phyloP scores from a whole-genome alignment of 2,113 vertebrate genomes.

The Xenopus tropicalis region UCB_Xtro_10.0 CM004444.2:85547501-85548000 shows the following conservation, averaged over 20 bases:
- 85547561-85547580: slow-evolving; percentile 6
- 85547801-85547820: slow-evolving; percentile 33
- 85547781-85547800: slow-evolving; percentile 5
- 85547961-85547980: too few species aligned
- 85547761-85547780: slow-evolving; percentile 16
- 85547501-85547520: too few species aligned
- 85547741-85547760: slow-evolving; percentile 35
- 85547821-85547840: slow-evolving; percentile 9
- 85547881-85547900: slow-evolving; percentile 28
- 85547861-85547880: slow-evolving; percentile 27
- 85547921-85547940: background rate
- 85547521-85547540: too few species aligned
- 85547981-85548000: too few species aligned
- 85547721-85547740: slow-evolving; percentile 34
- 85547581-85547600: slow-evolving; percentile 29
- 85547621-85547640: slow-evolving; percentile 32
- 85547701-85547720: slow-evolving; percentile 39
- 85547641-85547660: slow-evolving; percentile 33
- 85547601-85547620: slow-evolving; percentile 37
- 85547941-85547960: too few species aligned
- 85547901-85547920: slow-evolving; percentile 23
- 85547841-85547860: slow-evolving; percentile 32
- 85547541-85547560: background rate
- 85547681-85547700: slow-evolving; percentile 42
- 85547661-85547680: slow-evolving; percentile 42